Base-by-base conservation (phyloP, 2,888 invertebrate species). In the Adelphocoris suturalis region DNA sequence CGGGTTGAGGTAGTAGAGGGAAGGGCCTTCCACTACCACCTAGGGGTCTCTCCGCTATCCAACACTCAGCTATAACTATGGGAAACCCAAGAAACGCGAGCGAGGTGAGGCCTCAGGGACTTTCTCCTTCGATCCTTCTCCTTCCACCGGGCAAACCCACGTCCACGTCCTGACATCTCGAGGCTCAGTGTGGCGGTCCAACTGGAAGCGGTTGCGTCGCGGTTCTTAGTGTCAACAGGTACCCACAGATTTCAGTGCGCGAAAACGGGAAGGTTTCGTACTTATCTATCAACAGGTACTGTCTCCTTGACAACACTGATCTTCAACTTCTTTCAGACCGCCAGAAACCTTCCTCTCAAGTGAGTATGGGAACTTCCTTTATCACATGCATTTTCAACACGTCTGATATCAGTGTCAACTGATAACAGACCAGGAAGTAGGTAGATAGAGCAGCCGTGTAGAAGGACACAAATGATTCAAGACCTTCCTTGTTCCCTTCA, bases 1-100 rank as follows among this genome's bases (percentile, higher is more conserved):
- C 52, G 13, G 52, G 52, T 16, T 2, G 52, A 16, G 13, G 16
- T 52, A 52, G 16, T 16, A n/a, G 5, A n/a, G n/a, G 9, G 19
- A n/a, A 19, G 19, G 0, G n/a, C 19, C 19, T 61, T n/a, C 61
- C 61, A 19, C 61, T 61, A 61, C 61, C 61, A 9, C 61, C 61
- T 19, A 61, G 61, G 9, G 19, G 3, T 9, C 61, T 61, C 61
- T 19, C 61, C 61, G 61, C 61, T 61, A 61, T 61, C 9, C 61
- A n/a, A 61, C 16, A 12, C 52, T 11, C 2, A 37, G 37, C 52
- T 52, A 11, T 14, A 61, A n/a, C 61, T 61, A 61, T 61, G 61
- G 61, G 19, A 61, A 61, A 61, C 19, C 61, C 61, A 61, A 61
- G 61, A 61, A 61, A 19, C 61, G n/a, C 61, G 61, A 61, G 61